These are phyloP conservation scores for Chloromyia formosa DNA, from an alignment of 2,888 invertebrate genomes.

Conservation along the genomic window DNA sequence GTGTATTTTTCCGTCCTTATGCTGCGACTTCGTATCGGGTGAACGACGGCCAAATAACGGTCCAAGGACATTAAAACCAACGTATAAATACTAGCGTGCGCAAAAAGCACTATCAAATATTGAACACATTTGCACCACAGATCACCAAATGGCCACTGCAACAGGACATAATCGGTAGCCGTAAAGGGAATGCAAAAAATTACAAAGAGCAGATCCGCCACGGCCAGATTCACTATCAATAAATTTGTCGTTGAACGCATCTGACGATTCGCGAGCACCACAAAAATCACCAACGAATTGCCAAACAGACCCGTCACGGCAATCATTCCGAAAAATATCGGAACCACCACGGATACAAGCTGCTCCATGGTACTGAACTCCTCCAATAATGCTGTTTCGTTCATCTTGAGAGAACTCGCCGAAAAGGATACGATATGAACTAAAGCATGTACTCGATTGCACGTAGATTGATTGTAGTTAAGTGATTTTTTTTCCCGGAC, in stretches of 20 bases:
- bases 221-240: slow-evolving; percentile 88
- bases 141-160: slow-evolving; percentile 88
- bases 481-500: neutral
- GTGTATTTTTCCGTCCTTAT: slow-evolving; percentile 83
- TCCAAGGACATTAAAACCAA: slow-evolving; percentile 93
- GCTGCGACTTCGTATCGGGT: slow-evolving; percentile 86
- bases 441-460: neutral
- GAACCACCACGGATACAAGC: slow-evolving; percentile 75
- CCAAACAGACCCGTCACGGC: slow-evolving; percentile 86
- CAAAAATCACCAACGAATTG: slow-evolving; percentile 86
- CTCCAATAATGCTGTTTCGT: neutral
- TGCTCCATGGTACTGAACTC: slow-evolving; percentile 17
- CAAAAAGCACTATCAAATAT: slow-evolving; percentile 89
- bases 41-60: slow-evolving; percentile 90
- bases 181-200: slow-evolving; percentile 94
- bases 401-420: slow-evolving; percentile 12
- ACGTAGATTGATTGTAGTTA: neutral
- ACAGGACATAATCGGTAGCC: slow-evolving; percentile 84
- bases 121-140: slow-evolving; percentile 90
- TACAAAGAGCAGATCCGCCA: slow-evolving; percentile 89
- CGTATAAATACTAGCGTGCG: slow-evolving; percentile 92
- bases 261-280: slow-evolving; percentile 85
- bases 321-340: slow-evolving; percentile 84
- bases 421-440: neutral
- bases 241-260: slow-evolving; percentile 94